Conservation (phyloP, 2,113 vertebrate genomes). For the Lophius piscatorius region DNA sequence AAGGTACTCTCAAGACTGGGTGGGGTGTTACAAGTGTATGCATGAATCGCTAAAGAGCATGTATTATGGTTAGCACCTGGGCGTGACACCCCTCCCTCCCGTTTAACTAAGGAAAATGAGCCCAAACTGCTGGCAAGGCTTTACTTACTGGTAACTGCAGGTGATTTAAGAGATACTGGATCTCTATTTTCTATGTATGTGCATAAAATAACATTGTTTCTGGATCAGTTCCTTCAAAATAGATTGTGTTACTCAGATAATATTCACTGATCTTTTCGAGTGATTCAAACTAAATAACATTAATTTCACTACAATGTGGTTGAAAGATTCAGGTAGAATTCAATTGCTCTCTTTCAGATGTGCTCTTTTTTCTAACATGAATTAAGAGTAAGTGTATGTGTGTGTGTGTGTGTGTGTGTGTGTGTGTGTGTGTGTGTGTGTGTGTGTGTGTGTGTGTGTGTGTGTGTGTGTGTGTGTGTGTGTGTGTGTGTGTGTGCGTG, state of each 20-base stretch:
- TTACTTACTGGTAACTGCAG: conserved; percentile 17
- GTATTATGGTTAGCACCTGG: conserved; percentile 25
- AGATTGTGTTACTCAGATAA: neutral
- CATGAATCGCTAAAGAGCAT: conserved; percentile 1
- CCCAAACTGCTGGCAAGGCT: conserved; percentile 11
- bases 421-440: neutral
- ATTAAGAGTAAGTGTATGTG: neutral
- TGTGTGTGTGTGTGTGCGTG: too few relatives aligned
- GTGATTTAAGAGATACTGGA: conserved; percentile 15
- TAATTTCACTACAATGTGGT: too few relatives aligned
- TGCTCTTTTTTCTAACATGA: neutral
- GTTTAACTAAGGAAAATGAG: conserved; percentile 21
- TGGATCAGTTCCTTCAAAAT: neutral
- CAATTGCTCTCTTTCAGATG: conserved; percentile 26
- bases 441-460: too few relatives aligned
- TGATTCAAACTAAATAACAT: too few relatives aligned
- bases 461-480: too few relatives aligned
- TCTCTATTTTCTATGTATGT: neutral
- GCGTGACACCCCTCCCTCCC: conserved; percentile 35
- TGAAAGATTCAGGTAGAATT: too few relatives aligned
- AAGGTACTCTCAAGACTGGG: conserved; percentile 25
- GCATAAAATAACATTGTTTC: conserved; percentile 6
- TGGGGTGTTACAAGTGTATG: conserved; percentile 17
- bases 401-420: conserved; percentile 1
- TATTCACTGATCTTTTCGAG: too few relatives aligned